These are phyloP conservation scores for Megaustenia siamemsis DNA, from an alignment of 2,888 invertebrate species.

Conservation along the genomic window DNA sequence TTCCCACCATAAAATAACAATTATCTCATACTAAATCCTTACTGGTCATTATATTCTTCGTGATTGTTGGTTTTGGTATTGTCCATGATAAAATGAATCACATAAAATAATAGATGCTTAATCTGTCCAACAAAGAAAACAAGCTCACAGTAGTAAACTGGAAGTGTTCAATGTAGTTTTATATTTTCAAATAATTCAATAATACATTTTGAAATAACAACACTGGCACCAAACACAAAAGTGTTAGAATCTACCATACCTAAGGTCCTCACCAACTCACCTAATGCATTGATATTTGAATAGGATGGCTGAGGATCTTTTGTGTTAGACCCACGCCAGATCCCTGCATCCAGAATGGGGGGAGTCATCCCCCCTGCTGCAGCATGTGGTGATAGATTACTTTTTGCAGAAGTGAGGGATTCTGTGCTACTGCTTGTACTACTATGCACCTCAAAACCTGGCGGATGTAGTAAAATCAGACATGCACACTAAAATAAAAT, in stretches of 20 bases:
- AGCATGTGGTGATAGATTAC: constrained; percentile 61
- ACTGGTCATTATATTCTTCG: too few relatives aligned
- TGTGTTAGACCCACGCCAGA: constrained; percentile 54
- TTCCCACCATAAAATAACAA: too few relatives aligned
- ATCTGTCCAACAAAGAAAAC: too few relatives aligned
- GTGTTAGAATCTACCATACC: not conserved
- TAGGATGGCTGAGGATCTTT: constrained; percentile 59
- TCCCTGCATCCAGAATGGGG: constrained; percentile 53
- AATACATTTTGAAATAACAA: not conserved
- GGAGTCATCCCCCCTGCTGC: constrained; percentile 47
- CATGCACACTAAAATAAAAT: not conserved
- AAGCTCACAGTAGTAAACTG: too few relatives aligned
- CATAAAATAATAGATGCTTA: too few relatives aligned
- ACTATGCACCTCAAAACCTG: constrained; percentile 71
- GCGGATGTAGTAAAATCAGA: constrained; percentile 24
- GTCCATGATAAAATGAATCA: too few relatives aligned
- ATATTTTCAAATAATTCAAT: too few relatives aligned
- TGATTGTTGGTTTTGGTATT: too few relatives aligned
- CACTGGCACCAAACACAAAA: not conserved
- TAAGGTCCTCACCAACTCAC: constrained; percentile 55
- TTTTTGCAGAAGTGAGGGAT: constrained; percentile 84
- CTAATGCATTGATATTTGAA: constrained; percentile 67
- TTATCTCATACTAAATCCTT: too few relatives aligned
- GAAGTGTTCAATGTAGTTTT: too few relatives aligned
- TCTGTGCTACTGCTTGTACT: constrained; percentile 90